Evolutionary conservation across 2,113 vertebrate species (phyloP), one percentile per base, ranked within the genome.

Genomic region (Cynocephalus volans): DNA sequence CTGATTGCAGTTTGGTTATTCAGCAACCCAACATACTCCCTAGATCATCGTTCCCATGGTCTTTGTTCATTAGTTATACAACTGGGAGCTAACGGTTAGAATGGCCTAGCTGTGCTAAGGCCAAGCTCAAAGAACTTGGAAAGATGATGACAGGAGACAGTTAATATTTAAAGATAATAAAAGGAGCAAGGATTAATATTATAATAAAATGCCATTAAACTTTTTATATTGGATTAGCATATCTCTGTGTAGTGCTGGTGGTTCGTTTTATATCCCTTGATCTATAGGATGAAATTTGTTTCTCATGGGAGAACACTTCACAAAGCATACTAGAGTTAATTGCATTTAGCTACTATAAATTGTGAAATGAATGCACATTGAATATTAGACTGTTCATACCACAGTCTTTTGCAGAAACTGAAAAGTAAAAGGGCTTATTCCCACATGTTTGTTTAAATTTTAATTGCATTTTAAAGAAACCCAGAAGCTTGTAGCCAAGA

Each of bases 391-490:
- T 97, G 97, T 94, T 86, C 90, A 48, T 96, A 95, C 67, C 65
- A 88, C 92, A 72, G 23, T 52, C 97, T 97, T 96, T 94, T 92
- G 94, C 19, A 98, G 84, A 95, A 98, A 95, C 81, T 92, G 48
- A 85, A 96, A 98, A 98, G 92, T 91, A 95, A 96, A 97, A 97
- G 92, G 87, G 75, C 96, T 97, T 97, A 90, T 98, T 98, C 97
- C 97, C 96, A 97, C 82, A 96, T 96, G 96, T 92, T 98, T 97
- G 84, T 98, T 99, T 98, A 99, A 98, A 98, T 97, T 98, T 98
- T 99, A 99, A 98, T 98, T 98, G 95, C 95, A 79, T 98, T 98
- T 98, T 98, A 97, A 98, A 98, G 98, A 97, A 98, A 96, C 58
- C 90, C 97, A 95, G 96, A 96, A 98, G 95, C 98, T 98, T 98